These are phyloP conservation scores for Pyrrhosoma nymphula DNA, from an alignment of 2,888 invertebrate species.

Conservation along the genomic window DNA sequence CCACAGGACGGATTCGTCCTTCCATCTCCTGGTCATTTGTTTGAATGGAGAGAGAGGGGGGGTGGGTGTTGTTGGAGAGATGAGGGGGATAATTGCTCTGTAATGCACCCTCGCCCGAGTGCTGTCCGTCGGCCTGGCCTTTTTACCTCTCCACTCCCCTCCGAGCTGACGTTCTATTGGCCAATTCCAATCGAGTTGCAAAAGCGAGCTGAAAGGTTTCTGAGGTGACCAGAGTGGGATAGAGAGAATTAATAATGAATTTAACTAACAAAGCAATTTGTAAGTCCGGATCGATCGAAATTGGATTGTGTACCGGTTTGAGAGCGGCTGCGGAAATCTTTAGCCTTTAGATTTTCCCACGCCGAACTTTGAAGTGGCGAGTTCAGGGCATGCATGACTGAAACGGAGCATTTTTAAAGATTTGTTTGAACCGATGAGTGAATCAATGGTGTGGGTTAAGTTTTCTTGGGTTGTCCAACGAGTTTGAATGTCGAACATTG, in stretches of 20 bases:
- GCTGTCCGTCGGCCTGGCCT: not conserved
- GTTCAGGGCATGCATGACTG: not conserved
- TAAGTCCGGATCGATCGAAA: not conserved
- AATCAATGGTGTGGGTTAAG: not conserved
- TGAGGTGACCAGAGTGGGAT: not conserved
- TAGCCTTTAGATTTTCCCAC: not conserved
- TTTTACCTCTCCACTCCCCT: not conserved
- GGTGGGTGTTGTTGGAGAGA: no score
- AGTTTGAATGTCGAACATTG: no score
- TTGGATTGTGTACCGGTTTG: not conserved
- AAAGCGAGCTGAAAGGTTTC: not conserved
- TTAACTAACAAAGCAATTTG: no score
- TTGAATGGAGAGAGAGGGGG: no score
- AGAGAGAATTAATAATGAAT: conserved; percentile 1
- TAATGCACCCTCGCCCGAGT: not conserved
- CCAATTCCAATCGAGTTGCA: not conserved
- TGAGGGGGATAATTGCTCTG: not conserved
- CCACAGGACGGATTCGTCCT: not conserved
- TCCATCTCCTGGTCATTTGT: not conserved
- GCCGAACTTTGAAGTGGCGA: not conserved
- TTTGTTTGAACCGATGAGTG: not conserved
- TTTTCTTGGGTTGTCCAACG: no score
- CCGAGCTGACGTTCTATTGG: not conserved
- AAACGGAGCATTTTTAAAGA: not conserved
- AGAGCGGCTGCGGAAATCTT: not conserved